Percentiles rank a stretch among this genome's conserved stretches.
Conservation (phyloP, 37 sponge, comb jelly and placozoan genomes). For the Eunapius fragilis region DNA sequence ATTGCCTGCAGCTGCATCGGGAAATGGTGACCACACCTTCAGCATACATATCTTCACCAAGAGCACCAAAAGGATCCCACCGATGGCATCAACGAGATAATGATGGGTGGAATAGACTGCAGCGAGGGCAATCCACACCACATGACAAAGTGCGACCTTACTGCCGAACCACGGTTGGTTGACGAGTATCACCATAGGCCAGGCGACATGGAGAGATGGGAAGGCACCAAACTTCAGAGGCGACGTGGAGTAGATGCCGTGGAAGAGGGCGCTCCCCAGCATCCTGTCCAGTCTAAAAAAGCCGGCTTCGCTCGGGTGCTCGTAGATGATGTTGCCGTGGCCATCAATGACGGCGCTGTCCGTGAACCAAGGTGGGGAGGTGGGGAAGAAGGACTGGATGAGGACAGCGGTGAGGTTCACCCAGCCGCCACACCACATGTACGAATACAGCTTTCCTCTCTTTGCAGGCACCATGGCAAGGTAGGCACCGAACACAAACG, state of each 20-base stretch:
- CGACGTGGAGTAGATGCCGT: conserved; percentile 68
- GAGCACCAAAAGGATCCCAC: conserved; percentile 68
- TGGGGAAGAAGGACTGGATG: conserved; percentile 77
- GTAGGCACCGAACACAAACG: conserved; percentile 70
- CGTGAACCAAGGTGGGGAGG: conserved; percentile 89
- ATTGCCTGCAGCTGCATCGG: conserved; percentile 1
- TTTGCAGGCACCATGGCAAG: conserved; percentile 12
- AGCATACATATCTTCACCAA: conserved; percentile 57
- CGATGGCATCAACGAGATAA: conserved; percentile 82
- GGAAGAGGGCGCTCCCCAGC: conserved; percentile 68
- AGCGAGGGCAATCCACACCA: conserved; percentile 80
- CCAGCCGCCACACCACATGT: conserved; percentile 90
- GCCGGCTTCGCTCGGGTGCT: conserved; percentile 71
- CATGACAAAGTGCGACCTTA: conserved; percentile 70
- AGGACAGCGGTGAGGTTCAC: conserved; percentile 71
- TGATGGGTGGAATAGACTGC: conserved; percentile 86
- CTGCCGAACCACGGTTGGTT: conserved; percentile 76
- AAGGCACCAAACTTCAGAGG: conserved; percentile 88
- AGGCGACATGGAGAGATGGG: conserved; percentile 87
- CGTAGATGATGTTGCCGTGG: conserved; percentile 49
- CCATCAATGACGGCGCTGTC: conserved; percentile 75
- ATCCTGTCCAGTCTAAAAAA: conserved; percentile 74
- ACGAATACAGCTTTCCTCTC: conserved; percentile 49
- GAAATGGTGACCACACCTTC: conserved; percentile 82
- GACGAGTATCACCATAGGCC: conserved; percentile 74